Conservation (phyloP, 1,140 invertebrate genomes). For the Stenopsyche tienmushanensis region DNA sequence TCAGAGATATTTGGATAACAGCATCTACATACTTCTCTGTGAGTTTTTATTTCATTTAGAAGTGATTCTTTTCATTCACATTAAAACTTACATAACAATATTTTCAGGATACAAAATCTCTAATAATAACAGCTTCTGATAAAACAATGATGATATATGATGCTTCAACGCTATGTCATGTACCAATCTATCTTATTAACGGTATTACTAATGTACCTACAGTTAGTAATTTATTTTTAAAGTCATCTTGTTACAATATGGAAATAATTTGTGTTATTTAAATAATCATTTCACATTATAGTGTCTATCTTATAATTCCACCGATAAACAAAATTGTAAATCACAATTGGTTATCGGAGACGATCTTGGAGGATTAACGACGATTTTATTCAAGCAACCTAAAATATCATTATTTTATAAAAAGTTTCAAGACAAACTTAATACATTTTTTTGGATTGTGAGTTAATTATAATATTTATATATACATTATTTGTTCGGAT, state of each 20-base stretch:
- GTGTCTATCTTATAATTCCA: constrained; percentile 45
- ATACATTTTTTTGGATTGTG: constrained; percentile 53
- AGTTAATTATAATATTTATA: constrained; percentile 26
- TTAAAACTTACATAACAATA: constrained; percentile 30
- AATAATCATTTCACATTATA: constrained; percentile 33
- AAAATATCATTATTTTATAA: constrained; percentile 47
- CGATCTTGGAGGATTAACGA: constrained; percentile 47
- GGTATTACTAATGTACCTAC: constrained; percentile 46
- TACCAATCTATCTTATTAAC: constrained; percentile 50
- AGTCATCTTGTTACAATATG: too few species aligned
- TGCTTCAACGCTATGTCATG: constrained; percentile 51
- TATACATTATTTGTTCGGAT: background rate
- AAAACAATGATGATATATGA: constrained; percentile 54
- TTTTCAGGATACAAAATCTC: constrained; percentile 48
- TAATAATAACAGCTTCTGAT: constrained; percentile 51
- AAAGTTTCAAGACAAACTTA: constrained; percentile 51
- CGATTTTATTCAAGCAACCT: constrained; percentile 51
- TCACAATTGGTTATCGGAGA: constrained; percentile 50
- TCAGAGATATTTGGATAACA: constrained; percentile 52
- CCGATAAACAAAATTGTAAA: constrained; percentile 22
- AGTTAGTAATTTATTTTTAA: constrained; percentile 39
- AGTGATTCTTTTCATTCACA: too few species aligned
- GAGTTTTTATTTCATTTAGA: background rate
- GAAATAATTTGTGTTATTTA: background rate
- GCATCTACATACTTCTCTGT: constrained; percentile 45